phyloP scores from a whole-genome alignment of 2,797 vertebrate species.

The Cuniculus paca region DNA sequence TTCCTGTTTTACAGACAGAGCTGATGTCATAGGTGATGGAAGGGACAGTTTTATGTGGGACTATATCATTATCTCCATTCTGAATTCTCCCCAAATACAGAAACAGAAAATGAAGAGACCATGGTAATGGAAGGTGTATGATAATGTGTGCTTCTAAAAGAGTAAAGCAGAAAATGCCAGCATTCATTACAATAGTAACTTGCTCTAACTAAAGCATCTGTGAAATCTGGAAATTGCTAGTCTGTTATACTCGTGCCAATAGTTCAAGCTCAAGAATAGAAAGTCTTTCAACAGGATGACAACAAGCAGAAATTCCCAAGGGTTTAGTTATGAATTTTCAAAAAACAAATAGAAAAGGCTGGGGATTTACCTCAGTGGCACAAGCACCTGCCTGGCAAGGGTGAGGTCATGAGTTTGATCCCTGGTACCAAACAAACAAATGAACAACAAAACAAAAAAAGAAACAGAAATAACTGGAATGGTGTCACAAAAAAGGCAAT shows the following conservation, averaged over 20 bases:
- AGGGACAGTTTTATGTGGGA: not conserved
- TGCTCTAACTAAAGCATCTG: not conserved
- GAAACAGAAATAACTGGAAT: not conserved
- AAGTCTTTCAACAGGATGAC: not conserved
- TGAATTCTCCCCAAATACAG: constrained; percentile 18
- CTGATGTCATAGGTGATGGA: constrained; percentile 53
- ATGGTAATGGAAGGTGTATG: not conserved
- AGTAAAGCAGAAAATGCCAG: not conserved
- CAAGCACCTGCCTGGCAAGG: no score
- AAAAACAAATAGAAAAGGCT: constrained; percentile 22
- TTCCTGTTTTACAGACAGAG: constrained; percentile 74
- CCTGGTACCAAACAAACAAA: no score
- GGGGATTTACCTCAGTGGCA: no score
- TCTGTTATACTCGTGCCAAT: not conserved
- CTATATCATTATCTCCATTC: constrained; percentile 63
- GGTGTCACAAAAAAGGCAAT: not conserved
- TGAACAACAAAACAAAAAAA: no score
- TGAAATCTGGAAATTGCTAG: not conserved
- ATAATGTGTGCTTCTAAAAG: constrained; percentile 17
- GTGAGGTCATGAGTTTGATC: no score
- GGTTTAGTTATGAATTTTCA: not conserved
- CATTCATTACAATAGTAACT: not conserved
- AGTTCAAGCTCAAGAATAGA: not conserved
- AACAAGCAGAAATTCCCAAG: not conserved
- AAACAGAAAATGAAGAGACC: constrained; percentile 32